Conservation (phyloP, 2,888 invertebrate genomes). For the Folsomia manolachei region DNA sequence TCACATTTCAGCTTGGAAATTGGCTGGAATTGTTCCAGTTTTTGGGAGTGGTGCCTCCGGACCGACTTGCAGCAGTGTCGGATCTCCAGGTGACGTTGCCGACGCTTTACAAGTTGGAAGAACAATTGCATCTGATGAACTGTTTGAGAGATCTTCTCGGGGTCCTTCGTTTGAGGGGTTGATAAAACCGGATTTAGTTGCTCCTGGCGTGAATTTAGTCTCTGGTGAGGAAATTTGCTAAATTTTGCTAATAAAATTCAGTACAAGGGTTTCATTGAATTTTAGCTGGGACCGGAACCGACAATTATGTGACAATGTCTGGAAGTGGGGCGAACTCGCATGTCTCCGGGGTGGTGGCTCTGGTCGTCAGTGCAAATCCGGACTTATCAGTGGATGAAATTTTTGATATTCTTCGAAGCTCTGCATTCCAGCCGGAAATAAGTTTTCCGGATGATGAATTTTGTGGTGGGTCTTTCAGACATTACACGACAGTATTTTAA, state of each 20-base stretch:
- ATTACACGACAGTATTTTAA: too few species aligned
- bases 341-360: neutral
- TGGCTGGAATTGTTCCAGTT: constrained; percentile 12
- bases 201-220: neutral
- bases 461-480: too few species aligned
- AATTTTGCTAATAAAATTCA: neutral
- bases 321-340: neutral
- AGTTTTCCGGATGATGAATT: neutral
- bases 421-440: neutral
- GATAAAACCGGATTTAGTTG: neutral
- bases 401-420: neutral
- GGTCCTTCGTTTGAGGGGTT: neutral
- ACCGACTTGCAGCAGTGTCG: neutral
- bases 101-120: neutral
- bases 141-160: neutral
- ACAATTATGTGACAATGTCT: neutral
- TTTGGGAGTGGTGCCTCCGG: constrained; percentile 18
- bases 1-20: neutral
- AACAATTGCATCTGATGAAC: neutral
- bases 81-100: neutral
- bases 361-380: neutral
- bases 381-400: neutral
- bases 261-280: neutral
- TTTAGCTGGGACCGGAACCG: neutral
- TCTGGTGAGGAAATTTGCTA: neutral